These are phyloP conservation scores for Cyphomyrus discorhynchus DNA, from an alignment of 2,113 vertebrate genomes.

Conservation along the genomic window DNA sequence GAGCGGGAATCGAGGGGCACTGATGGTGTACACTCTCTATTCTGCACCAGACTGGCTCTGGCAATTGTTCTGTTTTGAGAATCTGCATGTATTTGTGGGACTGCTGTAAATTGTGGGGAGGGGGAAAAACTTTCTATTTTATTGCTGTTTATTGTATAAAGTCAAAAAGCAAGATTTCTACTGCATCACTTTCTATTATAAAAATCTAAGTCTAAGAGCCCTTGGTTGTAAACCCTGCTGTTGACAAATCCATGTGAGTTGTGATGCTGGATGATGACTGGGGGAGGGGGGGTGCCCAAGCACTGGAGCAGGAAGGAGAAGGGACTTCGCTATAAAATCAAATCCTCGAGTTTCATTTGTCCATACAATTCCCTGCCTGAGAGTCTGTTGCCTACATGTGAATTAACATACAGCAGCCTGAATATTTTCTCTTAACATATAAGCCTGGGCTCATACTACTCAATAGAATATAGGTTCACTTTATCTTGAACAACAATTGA, in stretches of 20 bases:
- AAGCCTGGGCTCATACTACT: not conserved
- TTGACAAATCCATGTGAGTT: constrained; percentile 3
- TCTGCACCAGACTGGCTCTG: constrained; percentile 38
- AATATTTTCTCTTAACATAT: not conserved
- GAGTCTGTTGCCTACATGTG: not conserved
- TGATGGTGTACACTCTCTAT: constrained; percentile 28
- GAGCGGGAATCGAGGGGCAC: not conserved
- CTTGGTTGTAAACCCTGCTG: not conserved
- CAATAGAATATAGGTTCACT: not conserved
- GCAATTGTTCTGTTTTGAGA: constrained; percentile 8
- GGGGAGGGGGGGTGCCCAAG: not conserved
- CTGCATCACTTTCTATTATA: constrained; percentile 20
- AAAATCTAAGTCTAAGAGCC: constrained; percentile 4
- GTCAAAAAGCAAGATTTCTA: constrained; percentile 22
- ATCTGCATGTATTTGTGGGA: constrained; percentile 29
- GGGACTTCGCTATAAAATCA: not conserved
- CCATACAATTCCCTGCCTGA: not conserved
- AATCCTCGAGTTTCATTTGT: not conserved
- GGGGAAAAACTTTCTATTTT: constrained; percentile 21
- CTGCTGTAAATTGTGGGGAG: constrained; percentile 8
- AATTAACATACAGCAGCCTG: not conserved
- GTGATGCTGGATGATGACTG: not conserved
- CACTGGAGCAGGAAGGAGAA: not conserved
- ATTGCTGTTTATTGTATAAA: constrained; percentile 26
- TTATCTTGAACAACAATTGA: not conserved